Conservation (phyloP, 2,888 invertebrate species). For the Cataglyphis rosenhaueri region DNA sequence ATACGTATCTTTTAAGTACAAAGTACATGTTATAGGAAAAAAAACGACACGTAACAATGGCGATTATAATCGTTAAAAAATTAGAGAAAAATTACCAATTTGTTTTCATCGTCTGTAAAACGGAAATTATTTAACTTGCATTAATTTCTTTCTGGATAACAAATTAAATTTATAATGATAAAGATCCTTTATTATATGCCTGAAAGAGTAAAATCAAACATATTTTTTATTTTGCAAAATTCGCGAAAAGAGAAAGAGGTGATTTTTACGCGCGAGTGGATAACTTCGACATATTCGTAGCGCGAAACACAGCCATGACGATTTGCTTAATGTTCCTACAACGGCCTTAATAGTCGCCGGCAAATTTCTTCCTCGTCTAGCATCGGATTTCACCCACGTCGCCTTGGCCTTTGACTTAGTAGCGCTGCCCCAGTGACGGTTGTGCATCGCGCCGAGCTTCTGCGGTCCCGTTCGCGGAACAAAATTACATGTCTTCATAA, state of each 20-base stretch:
- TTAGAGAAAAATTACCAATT: not conserved
- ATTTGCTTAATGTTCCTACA: slow-evolving; percentile 65
- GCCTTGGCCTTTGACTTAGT: slow-evolving; percentile 78
- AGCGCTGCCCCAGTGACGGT: slow-evolving; percentile 19
- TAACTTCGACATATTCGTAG: not conserved
- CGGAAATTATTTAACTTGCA: not conserved
- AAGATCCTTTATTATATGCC: not conserved
- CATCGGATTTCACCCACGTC: slow-evolving; percentile 72
- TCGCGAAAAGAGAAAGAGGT: slow-evolving; percentile 1
- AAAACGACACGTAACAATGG: not conserved
- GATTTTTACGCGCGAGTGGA: not conserved
- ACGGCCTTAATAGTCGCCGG: slow-evolving; percentile 50
- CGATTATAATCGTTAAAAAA: not conserved
- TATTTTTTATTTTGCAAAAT: not conserved
- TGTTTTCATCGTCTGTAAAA: not conserved
- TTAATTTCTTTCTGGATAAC: not conserved
- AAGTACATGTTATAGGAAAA: not conserved
- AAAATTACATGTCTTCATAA: slow-evolving; percentile 47
- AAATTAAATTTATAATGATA: slow-evolving; percentile 1
- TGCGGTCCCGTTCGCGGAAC: slow-evolving; percentile 58
- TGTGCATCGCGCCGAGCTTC: slow-evolving; percentile 2
- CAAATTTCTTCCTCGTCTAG: slow-evolving; percentile 57
- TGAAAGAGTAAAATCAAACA: not conserved
- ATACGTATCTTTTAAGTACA: not conserved
- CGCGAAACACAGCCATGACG: not conserved